These are phyloP conservation scores for Artibeus jamaicensis DNA, from an alignment of 2,797 vertebrate genomes.

Conservation along the genomic window DNA sequence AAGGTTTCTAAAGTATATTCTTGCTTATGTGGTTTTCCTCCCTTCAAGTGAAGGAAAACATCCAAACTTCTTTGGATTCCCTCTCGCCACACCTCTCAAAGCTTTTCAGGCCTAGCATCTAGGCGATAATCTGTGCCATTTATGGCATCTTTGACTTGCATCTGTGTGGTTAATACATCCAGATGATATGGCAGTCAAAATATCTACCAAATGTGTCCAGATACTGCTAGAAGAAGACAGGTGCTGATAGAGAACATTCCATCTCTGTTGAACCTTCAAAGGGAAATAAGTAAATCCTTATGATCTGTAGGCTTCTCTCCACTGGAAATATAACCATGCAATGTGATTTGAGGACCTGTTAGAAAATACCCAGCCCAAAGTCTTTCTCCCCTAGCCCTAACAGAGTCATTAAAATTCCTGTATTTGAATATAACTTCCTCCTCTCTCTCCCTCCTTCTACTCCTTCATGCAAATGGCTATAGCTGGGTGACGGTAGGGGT, in stretches of 20 bases:
- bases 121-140: background rate
- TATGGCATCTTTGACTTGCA: background rate
- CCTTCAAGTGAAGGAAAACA: background rate
- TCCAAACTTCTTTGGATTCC: background rate
- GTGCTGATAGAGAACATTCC: background rate
- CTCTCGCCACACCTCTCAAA: background rate
- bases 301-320: background rate
- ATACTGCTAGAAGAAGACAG: background rate
- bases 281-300: background rate
- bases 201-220: background rate
- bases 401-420: background rate
- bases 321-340: background rate
- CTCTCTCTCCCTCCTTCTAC: rapidly evolving
- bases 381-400: background rate
- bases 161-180: background rate
- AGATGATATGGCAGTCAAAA: background rate
- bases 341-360: background rate
- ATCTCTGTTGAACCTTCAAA: background rate
- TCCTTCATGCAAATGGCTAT: background rate
- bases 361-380: background rate
- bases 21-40: background rate
- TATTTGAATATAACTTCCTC: background rate
- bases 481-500: background rate
- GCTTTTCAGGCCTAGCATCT: background rate
- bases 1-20: background rate